Conservation (phyloP, 2,888 invertebrate genomes). For the Xestia ashworthii region DNA sequence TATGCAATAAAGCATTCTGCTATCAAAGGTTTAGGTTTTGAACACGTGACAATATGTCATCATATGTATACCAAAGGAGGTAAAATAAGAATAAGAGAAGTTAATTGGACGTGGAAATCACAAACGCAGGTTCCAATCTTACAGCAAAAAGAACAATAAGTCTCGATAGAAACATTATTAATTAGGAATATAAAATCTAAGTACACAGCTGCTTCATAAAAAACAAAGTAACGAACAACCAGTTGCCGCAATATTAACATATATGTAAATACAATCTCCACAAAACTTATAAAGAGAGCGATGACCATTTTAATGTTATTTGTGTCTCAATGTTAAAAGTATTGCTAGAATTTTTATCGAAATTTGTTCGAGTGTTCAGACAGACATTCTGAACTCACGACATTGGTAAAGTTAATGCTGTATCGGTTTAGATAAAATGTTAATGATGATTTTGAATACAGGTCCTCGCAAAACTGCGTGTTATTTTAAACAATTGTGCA, state of each 20-base stretch:
- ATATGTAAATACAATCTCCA: slow-evolving; percentile 47
- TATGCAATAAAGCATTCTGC: background rate
- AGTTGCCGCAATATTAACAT: slow-evolving; percentile 45
- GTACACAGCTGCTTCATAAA: slow-evolving; percentile 38
- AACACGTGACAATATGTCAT: background rate
- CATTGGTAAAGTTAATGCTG: slow-evolving; percentile 26
- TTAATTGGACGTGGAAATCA: too few relatives aligned
- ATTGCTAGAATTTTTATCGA: slow-evolving; percentile 34
- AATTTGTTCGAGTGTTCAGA: slow-evolving; percentile 41
- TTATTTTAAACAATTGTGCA: background rate
- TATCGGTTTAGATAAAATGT: slow-evolving; percentile 13
- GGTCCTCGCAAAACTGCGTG: background rate
- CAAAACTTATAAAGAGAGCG: slow-evolving; percentile 54
- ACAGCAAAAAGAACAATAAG: background rate
- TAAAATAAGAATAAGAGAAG: background rate
- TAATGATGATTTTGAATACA: slow-evolving; percentile 2
- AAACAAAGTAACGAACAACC: slow-evolving; percentile 51
- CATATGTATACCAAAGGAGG: background rate
- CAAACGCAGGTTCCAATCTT: background rate
- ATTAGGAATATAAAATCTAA: background rate
- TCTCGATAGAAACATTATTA: background rate
- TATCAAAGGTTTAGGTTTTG: background rate
- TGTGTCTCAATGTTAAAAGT: slow-evolving; percentile 48
- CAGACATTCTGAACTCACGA: slow-evolving; percentile 15
- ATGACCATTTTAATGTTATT: slow-evolving; percentile 59